These are phyloP conservation scores for Platysteira castanea DNA, from an alignment of 2,113 vertebrate species.

Conservation along the genomic window DNA sequence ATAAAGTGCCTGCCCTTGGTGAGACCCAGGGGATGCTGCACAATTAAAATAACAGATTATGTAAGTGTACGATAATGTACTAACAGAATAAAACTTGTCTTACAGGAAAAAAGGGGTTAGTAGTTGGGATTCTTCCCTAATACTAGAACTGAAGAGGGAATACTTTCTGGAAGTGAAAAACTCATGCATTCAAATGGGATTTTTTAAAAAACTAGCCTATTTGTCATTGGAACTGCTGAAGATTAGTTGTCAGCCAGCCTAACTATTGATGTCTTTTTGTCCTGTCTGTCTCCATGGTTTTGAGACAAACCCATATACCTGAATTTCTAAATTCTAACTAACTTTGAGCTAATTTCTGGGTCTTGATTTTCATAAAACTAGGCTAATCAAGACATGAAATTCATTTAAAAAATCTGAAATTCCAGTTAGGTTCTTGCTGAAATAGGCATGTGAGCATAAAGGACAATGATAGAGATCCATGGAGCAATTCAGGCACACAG, in stretches of 20 bases:
- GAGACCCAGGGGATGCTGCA: neutral
- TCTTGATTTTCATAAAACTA: neutral
- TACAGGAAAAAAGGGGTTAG: neutral
- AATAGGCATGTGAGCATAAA: neutral
- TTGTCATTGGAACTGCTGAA: neutral
- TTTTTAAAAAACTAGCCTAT: neutral
- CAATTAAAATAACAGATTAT: constrained; percentile 51
- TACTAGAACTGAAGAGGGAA: neutral
- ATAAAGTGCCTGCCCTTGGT: constrained; percentile 44
- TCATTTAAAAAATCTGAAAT: neutral
- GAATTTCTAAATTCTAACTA: neutral
- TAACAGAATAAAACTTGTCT: neutral
- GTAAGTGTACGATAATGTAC: neutral
- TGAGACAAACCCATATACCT: neutral
- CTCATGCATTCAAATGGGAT: neutral
- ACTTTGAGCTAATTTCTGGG: neutral
- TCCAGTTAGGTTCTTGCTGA: neutral
- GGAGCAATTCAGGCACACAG: neutral
- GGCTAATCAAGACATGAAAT: neutral
- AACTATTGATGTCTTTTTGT: neutral
- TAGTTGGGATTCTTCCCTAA: neutral
- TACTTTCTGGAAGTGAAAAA: neutral
- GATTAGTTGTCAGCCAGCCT: neutral
- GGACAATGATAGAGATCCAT: neutral
- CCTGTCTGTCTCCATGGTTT: neutral